A percentile compares a stretch with the other conserved stretches of the same genome.
phyloP scores from a whole-genome alignment of 2,797 vertebrate genomes.

The Paramormyrops hopkinsi region DNA sequence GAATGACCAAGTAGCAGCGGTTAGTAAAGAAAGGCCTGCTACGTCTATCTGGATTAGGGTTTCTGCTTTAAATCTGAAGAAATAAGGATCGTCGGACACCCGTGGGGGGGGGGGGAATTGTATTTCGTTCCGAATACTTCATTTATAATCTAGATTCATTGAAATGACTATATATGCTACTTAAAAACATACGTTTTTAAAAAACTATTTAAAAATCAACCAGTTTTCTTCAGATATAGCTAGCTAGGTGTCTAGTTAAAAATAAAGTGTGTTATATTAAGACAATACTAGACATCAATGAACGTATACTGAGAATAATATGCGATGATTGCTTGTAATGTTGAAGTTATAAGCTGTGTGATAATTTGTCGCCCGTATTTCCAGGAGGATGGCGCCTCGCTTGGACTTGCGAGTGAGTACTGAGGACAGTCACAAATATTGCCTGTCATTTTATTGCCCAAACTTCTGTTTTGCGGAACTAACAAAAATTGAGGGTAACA shows the following conservation, averaged over 20 bases:
- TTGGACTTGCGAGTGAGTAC: conserved; percentile 14
- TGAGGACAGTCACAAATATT: neutral
- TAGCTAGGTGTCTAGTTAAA: neutral
- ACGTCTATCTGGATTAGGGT: neutral
- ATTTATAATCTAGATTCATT: neutral
- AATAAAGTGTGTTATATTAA: neutral
- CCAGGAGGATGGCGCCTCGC: conserved; percentile 43
- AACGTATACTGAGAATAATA: neutral
- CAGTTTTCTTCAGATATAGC: neutral
- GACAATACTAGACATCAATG: neutral
- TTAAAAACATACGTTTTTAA: neutral
- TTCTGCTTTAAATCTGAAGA: neutral
- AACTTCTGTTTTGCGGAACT: neutral
- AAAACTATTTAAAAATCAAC: neutral
- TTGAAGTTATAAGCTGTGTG: neutral
- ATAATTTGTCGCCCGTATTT: neutral
- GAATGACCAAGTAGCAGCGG: neutral
- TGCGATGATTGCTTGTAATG: neutral
- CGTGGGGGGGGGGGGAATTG: neutral
- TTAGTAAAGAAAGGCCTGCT: neutral
- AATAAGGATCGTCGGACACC: neutral
- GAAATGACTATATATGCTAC: neutral
- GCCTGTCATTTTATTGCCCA: neutral
- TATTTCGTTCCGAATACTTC: neutral
- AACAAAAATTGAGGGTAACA: neutral